Base-by-base conservation (phyloP, 2,113 vertebrate species). In the Garra rufa region DNA sequence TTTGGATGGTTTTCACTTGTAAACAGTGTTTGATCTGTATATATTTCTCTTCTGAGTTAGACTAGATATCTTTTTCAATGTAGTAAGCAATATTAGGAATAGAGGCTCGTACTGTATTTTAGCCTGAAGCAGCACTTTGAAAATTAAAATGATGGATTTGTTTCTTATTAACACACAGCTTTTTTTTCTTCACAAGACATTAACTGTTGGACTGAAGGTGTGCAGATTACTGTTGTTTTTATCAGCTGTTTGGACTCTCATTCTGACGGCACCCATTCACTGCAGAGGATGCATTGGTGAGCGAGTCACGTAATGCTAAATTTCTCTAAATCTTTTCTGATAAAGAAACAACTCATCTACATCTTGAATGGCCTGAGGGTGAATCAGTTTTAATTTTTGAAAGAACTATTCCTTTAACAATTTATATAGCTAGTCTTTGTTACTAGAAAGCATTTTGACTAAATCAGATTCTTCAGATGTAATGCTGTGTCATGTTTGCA, bases 381-480 rank as follows among this genome's bases (percentile, higher is more conserved):
- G 19, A 21, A 19, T n/a, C n/a, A n/a, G n/a, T 55, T 2, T 50
- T 50, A 0, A 52, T 19, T 52, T 52, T 52, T 19, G 6, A 17
- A 6, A 19, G 6, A 52, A 52, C 50, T 52, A 19, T 52, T 52
- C 15, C 19, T 55, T 63, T 2, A 63, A 63, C 59, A 15, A 15
- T 28, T 63, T 13, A 63, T 30, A 6, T 63, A 30, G 61, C 15
- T 34, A 69, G 9, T 69, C 9, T 38, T 67, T 59, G 21, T 59
- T 24, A 4, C 57, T 59, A 24, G 21, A 24, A 4, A 59, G 9
- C 57, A 55, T 59, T 59, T 57, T 10, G 2, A 24, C n/a, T 55
- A 21, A 55, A 55, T 55, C 50, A 55, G 30, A 76, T 55, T 71
- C 69, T 24, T 71, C 10, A 43, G 41, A 71, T 71, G n/a, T 24